Conservation (phyloP, 2,888 invertebrate species). For the Halictus ligatus region DNA sequence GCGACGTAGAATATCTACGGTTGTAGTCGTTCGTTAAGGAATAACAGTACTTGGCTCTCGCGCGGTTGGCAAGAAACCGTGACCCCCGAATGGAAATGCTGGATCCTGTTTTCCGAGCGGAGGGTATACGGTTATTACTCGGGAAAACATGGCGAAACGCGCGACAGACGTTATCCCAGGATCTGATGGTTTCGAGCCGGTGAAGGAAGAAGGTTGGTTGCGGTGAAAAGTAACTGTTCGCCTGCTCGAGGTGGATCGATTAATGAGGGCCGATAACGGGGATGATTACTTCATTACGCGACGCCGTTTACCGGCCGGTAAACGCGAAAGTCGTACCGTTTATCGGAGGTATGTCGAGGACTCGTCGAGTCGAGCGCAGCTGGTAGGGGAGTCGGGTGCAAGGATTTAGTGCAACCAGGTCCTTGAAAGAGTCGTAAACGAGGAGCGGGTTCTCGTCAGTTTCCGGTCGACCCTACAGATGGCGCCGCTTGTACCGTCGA, state of each 20-base stretch:
- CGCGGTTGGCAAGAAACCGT: neutral
- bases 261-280: constrained; percentile 70
- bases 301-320: constrained; percentile 51
- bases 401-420: constrained; percentile 63
- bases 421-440: constrained; percentile 67
- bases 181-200: constrained; percentile 28
- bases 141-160: constrained; percentile 28
- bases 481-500: constrained; percentile 63
- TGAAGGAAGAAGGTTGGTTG: neutral
- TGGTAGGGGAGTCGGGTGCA: constrained; percentile 42
- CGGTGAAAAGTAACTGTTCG: constrained; percentile 33
- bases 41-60: constrained; percentile 20
- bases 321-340: constrained; percentile 68
- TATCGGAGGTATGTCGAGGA: constrained; percentile 63
- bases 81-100: constrained; percentile 17
- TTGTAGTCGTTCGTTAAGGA: constrained; percentile 33
- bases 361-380: constrained; percentile 49
- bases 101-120: constrained; percentile 43
- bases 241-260: constrained; percentile 58
- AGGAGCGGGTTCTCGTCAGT: constrained; percentile 42
- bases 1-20: neutral
- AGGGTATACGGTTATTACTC: constrained; percentile 12
- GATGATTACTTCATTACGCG: constrained; percentile 72
- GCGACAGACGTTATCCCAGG: constrained; percentile 34
- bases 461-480: constrained; percentile 62